Evolutionary conservation across 2,113 vertebrate species (phyloP).

Genomic region (Anthoscopus minutus): DNA sequence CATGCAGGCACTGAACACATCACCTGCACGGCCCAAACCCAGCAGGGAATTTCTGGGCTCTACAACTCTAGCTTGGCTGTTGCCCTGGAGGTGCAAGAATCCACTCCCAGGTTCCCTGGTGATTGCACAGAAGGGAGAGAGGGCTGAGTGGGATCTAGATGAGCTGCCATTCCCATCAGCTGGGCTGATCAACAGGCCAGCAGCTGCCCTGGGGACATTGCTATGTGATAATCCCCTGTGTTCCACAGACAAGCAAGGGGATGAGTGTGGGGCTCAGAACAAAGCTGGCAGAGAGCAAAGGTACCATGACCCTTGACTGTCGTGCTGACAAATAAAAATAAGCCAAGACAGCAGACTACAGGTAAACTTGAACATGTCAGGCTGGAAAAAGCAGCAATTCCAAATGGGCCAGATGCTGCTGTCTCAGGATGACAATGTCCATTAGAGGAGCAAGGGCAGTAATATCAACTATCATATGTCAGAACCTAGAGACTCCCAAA

Average conservation of each 20-base stretch:
- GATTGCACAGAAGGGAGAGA: background rate
- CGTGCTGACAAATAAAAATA: background rate
- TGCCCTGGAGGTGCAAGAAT: background rate
- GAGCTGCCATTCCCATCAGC: background rate
- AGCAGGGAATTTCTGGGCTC: background rate
- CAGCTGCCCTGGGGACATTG: background rate
- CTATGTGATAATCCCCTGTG: background rate
- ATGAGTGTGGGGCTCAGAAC: background rate
- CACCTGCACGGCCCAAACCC: background rate
- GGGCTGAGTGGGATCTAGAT: background rate
- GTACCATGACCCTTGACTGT: background rate
- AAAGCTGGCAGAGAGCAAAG: background rate
- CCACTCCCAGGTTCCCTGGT: background rate
- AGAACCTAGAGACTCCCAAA: background rate
- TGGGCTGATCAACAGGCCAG: background rate
- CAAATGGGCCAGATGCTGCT: background rate
- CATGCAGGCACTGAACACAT: background rate
- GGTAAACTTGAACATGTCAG: background rate
- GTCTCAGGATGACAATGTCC: background rate
- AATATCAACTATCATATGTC: background rate
- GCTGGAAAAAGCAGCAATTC: background rate
- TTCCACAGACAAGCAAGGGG: background rate
- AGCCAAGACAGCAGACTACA: background rate
- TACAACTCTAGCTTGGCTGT: rapidly evolving
- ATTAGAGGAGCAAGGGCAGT: background rate